Evolutionary conservation across 2,113 vertebrate genomes (phyloP).

Genomic region (Silurus asotus): DNA sequence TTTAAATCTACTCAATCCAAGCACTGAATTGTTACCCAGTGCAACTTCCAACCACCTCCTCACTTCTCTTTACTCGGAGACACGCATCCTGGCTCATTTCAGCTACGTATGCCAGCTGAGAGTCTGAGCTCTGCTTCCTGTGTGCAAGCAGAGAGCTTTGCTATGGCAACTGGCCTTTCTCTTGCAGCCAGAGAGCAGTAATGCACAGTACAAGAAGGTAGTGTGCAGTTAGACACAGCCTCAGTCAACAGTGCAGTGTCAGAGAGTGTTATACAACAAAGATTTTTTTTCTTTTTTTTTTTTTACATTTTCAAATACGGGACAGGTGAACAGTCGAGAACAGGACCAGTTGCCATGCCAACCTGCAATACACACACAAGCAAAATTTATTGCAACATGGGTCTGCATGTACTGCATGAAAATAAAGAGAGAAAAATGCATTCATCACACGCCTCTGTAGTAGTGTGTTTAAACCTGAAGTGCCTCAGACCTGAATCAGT

Average conservation of each 20-base stretch:
- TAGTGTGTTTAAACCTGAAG: constrained; percentile 9
- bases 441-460: background rate
- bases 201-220: constrained; percentile 40
- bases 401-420: constrained; percentile 27
- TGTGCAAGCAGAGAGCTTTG: constrained; percentile 48
- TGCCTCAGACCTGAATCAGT: background rate
- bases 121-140: constrained; percentile 30
- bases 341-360: constrained; percentile 52
- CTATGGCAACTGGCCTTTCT: constrained; percentile 59
- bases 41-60: constrained; percentile 14
- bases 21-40: background rate
- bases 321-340: constrained; percentile 45
- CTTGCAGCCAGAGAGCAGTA: constrained; percentile 31
- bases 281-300: constrained; percentile 39
- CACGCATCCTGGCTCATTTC: constrained; percentile 18
- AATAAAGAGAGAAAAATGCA: constrained; percentile 16
- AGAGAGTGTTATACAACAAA: constrained; percentile 56
- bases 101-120: constrained; percentile 32
- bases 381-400: constrained; percentile 4
- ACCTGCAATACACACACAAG: constrained; percentile 5
- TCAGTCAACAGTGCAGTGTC: constrained; percentile 42
- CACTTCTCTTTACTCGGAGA: constrained; percentile 17
- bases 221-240: constrained; percentile 11
- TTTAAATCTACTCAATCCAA: background rate
- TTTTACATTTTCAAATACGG: constrained; percentile 49